Base-by-base conservation (phyloP, 2,888 invertebrate genomes). In the Leucania comma region DNA sequence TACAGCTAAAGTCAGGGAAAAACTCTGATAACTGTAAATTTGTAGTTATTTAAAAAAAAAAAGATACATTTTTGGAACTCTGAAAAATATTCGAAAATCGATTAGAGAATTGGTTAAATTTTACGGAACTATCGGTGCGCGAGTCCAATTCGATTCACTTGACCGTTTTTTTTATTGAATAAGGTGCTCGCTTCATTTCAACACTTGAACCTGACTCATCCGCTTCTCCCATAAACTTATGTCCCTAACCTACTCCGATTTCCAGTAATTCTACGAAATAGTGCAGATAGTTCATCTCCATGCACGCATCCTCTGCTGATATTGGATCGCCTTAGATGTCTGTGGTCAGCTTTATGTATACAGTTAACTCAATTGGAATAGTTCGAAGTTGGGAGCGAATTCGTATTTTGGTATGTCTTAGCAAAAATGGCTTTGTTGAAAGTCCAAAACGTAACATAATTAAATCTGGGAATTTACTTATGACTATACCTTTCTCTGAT, bases 221-320 rank as follows among this genome's bases (percentile, higher is more conserved):
- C 68, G 24, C 42, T 12, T 9, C 8, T n/a, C 12, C 12, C 12
- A 32, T 54, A 56, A 26, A 38, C 24, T 62, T 53, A 12, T 14
- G 20, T n/a, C 35, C 26, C 24, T 1, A 14, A 26, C 20, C n/a
- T 29, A 29, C 29, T 8, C 5, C 14, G 42, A 29, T 69, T 79
- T 59, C 35, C 72, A 88, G 89, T 82, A 90, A 91, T 90, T 91
- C 87, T 87, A 90, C 88, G 88, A 89, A 85, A 89, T 85, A 83
- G 78, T 69, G 70, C 69, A 82, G 81, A 90, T 89, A 90, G 84
- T 89, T 89, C 42, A 67, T 68, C 68, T 68, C n/a, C 6, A 73
- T 75, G 81, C 80, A 68, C 67, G 53, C 70, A 66, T 51, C 38
- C 14, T 10, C n/a, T 38, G 35, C 58, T 51, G 56, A 75, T 82